Evolutionary conservation across 2,797 vertebrate species (phyloP), one percentile per base, ranked within the genome.

Genomic region (Myripristis jacobus): DNA sequence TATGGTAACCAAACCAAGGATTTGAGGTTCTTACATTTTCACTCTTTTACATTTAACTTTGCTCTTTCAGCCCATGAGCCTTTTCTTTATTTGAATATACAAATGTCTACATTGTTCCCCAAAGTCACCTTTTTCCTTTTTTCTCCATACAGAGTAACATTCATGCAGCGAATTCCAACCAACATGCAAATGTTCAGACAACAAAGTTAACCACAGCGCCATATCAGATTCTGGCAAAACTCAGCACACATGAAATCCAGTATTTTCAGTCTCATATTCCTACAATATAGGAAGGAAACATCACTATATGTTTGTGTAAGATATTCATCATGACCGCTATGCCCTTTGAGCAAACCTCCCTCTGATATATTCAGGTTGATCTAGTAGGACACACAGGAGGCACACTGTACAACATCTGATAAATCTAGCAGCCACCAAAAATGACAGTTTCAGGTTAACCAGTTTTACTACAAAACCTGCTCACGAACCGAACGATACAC

Each of bases 361-460:
- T 21, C 56, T 36, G 66, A 65, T 31, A 65, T 29, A 74, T 27
- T 60, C 43, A 31, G 58, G 18, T 44, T 59, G 67, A 80, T 75
- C 66, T 41, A 15, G 66, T 31, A 15, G 57, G 69, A 73, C 56
- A 69, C 66, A 60, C 25, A 43, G 21, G 41, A 58, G 72, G 43
- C 44, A 22, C 41, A 6, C n/a, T 24, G 9, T 15, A 6, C n/a
- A 24, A 13, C 16, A 21, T 64, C 22, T 16, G 47, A 87, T 87
- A 73, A 73, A 88, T 88, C 58, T 75, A 75, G 68, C 29, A 61
- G 56, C 64, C 46, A 2, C 57, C 64, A 57, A 57, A 83, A 79
- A 47, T 81, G 89, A 88, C 88, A 90, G 81, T 86, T 83, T 86
- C 77, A 75, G 90, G 88, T 79, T 65, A 76, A 86, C 62, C 77